Evolutionary conservation across 53 echinoderm and acorn worm species (phyloP).

Genomic region (Holothuria leucospilota): DNA sequence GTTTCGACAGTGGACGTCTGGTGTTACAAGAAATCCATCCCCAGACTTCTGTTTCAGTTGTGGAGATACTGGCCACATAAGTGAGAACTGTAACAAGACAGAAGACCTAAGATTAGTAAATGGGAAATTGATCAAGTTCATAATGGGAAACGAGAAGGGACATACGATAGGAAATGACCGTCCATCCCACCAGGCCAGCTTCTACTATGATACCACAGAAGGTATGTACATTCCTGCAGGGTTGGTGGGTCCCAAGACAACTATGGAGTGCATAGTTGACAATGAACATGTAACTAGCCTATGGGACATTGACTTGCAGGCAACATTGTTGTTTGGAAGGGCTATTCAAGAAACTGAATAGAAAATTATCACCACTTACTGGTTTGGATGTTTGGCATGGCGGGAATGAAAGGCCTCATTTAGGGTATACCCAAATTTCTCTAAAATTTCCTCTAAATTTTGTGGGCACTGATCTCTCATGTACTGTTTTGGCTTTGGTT

Average conservation of each 20-base stretch:
- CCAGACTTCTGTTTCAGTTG: constrained; percentile 5
- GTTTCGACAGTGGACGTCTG: neutral
- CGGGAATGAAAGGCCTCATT: constrained; percentile 58
- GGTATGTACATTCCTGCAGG: neutral
- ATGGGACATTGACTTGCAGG: constrained; percentile 72
- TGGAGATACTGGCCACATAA: constrained; percentile 2
- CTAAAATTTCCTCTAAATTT: constrained; percentile 28
- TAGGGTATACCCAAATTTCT: constrained; percentile 50
- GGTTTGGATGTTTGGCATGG: constrained; percentile 69
- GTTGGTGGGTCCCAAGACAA: neutral
- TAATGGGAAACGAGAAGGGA: neutral
- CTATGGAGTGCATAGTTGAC: neutral
- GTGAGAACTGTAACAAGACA: neutral
- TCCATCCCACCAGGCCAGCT: neutral
- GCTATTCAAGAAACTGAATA: constrained; percentile 42
- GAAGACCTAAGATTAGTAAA: neutral
- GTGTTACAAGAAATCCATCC: neutral
- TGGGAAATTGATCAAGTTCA: neutral
- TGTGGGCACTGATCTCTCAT: constrained; percentile 15
- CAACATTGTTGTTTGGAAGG: constrained; percentile 37
- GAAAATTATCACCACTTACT: constrained; percentile 41
- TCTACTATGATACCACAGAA: neutral
- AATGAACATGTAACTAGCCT: constrained; percentile 22
- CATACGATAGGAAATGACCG: neutral
- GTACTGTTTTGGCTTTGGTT: constrained; percentile 43